Evolutionary conservation across 37 sponge, comb jelly and placozoan genomes (phyloP).

Genomic region (Bolinopsis microptera): DNA sequence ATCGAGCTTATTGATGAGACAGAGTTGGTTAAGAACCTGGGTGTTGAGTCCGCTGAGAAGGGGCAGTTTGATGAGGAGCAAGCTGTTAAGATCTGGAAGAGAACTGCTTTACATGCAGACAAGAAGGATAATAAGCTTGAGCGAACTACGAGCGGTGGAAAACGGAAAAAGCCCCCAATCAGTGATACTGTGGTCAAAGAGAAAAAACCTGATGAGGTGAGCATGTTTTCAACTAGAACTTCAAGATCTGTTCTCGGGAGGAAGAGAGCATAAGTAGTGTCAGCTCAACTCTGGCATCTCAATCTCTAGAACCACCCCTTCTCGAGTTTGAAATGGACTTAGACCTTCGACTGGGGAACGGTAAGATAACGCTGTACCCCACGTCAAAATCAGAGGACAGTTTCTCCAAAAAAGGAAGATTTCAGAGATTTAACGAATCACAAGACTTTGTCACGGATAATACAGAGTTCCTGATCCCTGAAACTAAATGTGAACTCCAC

Average conservation of each 20-base stretch:
- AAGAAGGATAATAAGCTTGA: not conserved
- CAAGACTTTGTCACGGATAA: constrained; percentile 51
- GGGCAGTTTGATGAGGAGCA: constrained; percentile 47
- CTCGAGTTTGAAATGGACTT: constrained; percentile 42
- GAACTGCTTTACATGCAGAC: not conserved
- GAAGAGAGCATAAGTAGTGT: not conserved
- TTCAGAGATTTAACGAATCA: constrained; percentile 30
- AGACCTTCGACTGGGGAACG: constrained; percentile 1
- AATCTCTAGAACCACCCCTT: constrained; percentile 4
- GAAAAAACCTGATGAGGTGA: not conserved
- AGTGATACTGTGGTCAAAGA: not conserved
- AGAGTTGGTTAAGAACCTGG: constrained; percentile 43
- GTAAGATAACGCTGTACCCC: constrained; percentile 50
- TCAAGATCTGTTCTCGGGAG: not conserved
- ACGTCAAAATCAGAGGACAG: not conserved
- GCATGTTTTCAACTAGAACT: constrained; percentile 6
- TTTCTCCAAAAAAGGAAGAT: not conserved
- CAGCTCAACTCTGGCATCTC: not conserved
- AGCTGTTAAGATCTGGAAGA: constrained; percentile 45
- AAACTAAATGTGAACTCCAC: constrained; percentile 53
- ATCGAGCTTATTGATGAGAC: not conserved
- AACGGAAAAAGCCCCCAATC: not conserved
- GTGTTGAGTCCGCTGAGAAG: constrained; percentile 6
- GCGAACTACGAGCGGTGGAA: not conserved
- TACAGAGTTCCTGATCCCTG: constrained; percentile 60